phyloP scores from a whole-genome alignment of 2,888 invertebrate genomes.

The Ypsolopha sequella region DNA sequence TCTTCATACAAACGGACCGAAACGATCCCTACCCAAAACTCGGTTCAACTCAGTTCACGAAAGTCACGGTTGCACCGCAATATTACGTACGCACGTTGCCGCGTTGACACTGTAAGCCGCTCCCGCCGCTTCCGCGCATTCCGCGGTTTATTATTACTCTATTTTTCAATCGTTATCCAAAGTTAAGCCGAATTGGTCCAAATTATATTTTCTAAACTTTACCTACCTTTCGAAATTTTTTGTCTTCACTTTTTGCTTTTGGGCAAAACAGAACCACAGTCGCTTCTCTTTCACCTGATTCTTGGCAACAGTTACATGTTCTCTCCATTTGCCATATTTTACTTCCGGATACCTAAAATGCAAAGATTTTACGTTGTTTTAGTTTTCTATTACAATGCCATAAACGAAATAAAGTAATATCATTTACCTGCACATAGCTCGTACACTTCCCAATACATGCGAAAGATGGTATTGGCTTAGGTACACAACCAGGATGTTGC shows the following conservation, averaged over 20 bases:
- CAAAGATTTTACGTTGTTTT: too few species aligned
- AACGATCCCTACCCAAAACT: too few species aligned
- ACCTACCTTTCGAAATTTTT: constrained; percentile 81
- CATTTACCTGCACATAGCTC: constrained; percentile 87
- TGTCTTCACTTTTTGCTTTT: constrained; percentile 87
- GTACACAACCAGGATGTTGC: constrained; percentile 91
- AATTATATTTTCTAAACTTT: not conserved
- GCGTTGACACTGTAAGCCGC: too few species aligned
- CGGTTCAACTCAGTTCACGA: too few species aligned
- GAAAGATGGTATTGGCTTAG: constrained; percentile 93
- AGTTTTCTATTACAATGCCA: too few species aligned
- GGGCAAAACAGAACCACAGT: constrained; percentile 90
- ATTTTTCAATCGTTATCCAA: too few species aligned
- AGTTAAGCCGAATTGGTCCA: too few species aligned
- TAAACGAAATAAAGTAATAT: not conserved
- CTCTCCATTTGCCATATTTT: constrained; percentile 98
- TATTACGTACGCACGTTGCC: too few species aligned
- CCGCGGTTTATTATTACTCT: too few species aligned
- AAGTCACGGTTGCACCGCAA: too few species aligned
- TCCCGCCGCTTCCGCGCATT: too few species aligned
- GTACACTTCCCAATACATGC: constrained; percentile 93
- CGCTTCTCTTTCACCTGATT: constrained; percentile 92
- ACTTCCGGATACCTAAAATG: constrained; percentile 89
- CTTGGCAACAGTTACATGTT: constrained; percentile 96
- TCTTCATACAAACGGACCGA: too few species aligned